Evolutionary conservation across 2,888 invertebrate genomes (phyloP), one percentile per base, ranked within the genome.

Genomic region (Blera fallax): DNA sequence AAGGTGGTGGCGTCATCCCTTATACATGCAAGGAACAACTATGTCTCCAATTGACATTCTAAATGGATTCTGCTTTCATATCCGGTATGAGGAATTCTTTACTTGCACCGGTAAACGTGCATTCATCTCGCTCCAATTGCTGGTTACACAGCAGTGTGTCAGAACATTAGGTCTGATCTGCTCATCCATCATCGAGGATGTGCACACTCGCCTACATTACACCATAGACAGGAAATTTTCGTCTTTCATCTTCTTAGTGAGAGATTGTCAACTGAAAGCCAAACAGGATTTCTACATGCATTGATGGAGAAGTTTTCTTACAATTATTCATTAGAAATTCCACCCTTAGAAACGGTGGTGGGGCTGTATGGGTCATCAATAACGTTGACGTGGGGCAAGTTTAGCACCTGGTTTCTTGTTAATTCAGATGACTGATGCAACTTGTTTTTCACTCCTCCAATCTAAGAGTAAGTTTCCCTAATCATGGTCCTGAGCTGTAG

Each of bases 361-460:
- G n/a, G 58, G 69, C 43, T 32, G 54, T 83, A 48, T 40, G 58
- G 58, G 65, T 80, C 84, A 76, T 85, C 84, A 85, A 80, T 80
- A 80, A 85, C 64, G 45, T 56, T 64, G 64, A 85, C 70, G 80
- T 70, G 58, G 56, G 74, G 70, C 74, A 69, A 85, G 69, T 76
- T 72, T 64, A 85, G 43, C 84, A 85, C 84, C 84, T 85, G 84
- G 65, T 80, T 85, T 70, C 84, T 65, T 80, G 74, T 76, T 84
- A 70, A 58, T 50, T 74, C 27, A 48, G 64, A 70, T 85, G 84
- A 85, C 56, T 76, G 80, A 85, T 85, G 80, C 29, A 67, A 62
- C 62, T 62, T 73, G 29, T 43, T 65, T 43, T 16, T 43, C 37
- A 11, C 24, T 11, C 45, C 54, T 11, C 6, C 29, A 1, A 14